phyloP scores from a whole-genome alignment of 2,113 vertebrate species.

The Myrmecophaga tridactyla region DNA sequence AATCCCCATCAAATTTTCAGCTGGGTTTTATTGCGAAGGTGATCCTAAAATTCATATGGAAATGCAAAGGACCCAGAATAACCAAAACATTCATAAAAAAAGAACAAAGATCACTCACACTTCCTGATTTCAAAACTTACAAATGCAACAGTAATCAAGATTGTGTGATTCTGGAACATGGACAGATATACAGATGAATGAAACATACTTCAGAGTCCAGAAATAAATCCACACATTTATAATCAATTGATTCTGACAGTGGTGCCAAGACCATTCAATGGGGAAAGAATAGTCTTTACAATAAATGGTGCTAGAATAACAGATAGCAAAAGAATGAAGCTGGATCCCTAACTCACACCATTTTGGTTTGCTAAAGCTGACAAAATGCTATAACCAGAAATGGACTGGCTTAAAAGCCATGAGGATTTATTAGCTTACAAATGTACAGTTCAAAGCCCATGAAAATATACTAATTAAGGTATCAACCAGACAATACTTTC shows the following conservation, averaged over 20 bases:
- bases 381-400: no score
- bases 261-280: neutral
- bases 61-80: neutral
- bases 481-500: no score
- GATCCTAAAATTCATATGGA: neutral
- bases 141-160: neutral
- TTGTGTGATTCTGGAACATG: neutral
- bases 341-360: neutral
- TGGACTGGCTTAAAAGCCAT: no score
- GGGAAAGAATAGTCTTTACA: neutral
- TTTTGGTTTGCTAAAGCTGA: no score
- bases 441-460: no score
- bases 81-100: neutral
- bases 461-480: no score
- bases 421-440: no score
- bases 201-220: neutral
- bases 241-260: neutral
- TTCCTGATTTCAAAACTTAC: neutral
- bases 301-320: neutral
- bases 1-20: neutral
- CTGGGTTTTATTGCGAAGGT: neutral
- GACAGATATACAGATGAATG: neutral
- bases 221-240: neutral
- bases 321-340: neutral
- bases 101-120: neutral